phyloP scores from a whole-genome alignment of 2,113 vertebrate genomes.

The Microtus oregoni region DNA sequence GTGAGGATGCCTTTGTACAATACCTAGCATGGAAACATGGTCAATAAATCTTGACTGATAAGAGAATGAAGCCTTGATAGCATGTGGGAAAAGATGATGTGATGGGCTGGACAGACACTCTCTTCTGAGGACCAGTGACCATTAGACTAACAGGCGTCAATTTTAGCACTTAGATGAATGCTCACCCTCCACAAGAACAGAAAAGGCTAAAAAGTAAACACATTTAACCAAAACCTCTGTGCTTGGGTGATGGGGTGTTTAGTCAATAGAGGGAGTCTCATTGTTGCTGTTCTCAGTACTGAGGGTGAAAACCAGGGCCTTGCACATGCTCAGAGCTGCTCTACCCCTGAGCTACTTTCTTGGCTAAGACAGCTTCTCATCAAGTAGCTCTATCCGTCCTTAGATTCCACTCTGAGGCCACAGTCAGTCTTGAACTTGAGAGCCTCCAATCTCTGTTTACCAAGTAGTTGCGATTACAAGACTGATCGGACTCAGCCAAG shows the following conservation, averaged over 20 bases:
- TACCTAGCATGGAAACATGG: background rate
- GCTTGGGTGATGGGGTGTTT: background rate
- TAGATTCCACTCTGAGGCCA: background rate
- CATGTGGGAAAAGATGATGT: background rate
- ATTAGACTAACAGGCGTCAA: background rate
- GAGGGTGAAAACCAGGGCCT: background rate
- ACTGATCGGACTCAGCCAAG: background rate
- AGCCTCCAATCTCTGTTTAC: background rate
- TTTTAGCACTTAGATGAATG: background rate
- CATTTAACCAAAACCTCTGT: background rate
- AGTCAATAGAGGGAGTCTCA: background rate
- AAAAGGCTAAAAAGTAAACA: background rate
- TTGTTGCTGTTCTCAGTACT: no score
- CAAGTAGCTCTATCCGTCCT: background rate
- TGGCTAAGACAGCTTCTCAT: background rate
- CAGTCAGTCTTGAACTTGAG: background rate
- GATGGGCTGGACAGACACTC: background rate
- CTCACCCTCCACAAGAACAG: background rate
- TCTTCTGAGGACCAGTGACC: background rate
- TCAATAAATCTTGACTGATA: background rate
- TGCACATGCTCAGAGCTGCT: background rate
- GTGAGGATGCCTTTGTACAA: background rate
- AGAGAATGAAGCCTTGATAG: background rate
- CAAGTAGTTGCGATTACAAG: background rate
- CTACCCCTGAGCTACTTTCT: background rate